Evolutionary conservation across 2,113 vertebrate species (phyloP).

Genomic region (Megaleporinus macrocephalus): DNA sequence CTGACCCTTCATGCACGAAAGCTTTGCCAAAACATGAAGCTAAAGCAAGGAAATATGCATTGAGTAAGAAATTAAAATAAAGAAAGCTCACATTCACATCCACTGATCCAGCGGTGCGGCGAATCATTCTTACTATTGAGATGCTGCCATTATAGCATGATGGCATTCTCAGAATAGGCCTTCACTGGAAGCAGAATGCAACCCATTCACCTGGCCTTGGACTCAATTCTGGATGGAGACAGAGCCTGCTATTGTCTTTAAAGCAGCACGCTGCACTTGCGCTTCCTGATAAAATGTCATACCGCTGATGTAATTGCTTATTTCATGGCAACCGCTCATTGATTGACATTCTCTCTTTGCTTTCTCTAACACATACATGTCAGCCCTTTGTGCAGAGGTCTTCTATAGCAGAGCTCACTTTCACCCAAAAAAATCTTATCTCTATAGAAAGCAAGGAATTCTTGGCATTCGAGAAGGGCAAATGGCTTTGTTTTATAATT

Average conservation of each 20-base stretch:
- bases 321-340: conserved; percentile 41
- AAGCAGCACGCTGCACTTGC: conserved; percentile 9
- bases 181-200: background rate
- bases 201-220: conserved; percentile 29
- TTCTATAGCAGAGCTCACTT: conserved; percentile 8
- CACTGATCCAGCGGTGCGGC: background rate
- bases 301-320: conserved; percentile 34
- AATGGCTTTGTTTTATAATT: conserved; percentile 14
- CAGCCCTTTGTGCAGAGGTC: conserved; percentile 3
- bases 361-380: conserved; percentile 27
- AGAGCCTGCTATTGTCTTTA: conserved; percentile 2
- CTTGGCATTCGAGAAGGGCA: background rate
- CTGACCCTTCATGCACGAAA: background rate
- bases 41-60: conserved; percentile 5
- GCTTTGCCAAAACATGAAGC: background rate
- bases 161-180: background rate
- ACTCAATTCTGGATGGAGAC: conserved; percentile 5
- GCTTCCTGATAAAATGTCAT: conserved; percentile 8
- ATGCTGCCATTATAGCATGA: conserved; percentile 3
- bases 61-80: background rate
- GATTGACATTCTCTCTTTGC: conserved; percentile 32
- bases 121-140: background rate
- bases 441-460: conserved; percentile 14
- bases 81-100: background rate
- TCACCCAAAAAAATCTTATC: conserved; percentile 4